These are phyloP conservation scores for Endotricha flammealis DNA, from an alignment of 2,888 invertebrate species.

Conservation along the genomic window DNA sequence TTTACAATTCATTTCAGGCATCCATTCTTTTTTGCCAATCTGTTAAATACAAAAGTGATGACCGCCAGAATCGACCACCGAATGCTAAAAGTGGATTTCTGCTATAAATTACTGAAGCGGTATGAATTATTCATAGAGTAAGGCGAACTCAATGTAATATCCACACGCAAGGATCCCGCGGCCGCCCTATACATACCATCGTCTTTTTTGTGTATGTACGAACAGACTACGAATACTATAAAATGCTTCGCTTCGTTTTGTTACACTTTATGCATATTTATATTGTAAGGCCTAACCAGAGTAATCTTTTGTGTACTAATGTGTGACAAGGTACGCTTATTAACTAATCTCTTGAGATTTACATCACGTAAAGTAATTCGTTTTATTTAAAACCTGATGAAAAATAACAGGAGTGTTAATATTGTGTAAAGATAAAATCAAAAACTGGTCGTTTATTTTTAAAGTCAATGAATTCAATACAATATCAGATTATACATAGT, in stretches of 20 bases:
- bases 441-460: neutral
- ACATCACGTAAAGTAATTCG: no score
- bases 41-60: constrained; percentile 13
- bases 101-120: constrained; percentile 37
- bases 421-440: no score
- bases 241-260: constrained; percentile 1
- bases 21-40: constrained; percentile 10
- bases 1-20: constrained; percentile 4
- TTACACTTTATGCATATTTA: no score
- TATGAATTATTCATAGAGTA: constrained; percentile 39
- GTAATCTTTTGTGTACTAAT: no score
- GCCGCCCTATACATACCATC: constrained; percentile 17
- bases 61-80: constrained; percentile 19
- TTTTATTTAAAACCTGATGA: no score
- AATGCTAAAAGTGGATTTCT: constrained; percentile 36
- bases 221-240: constrained; percentile 9
- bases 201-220: constrained; percentile 17
- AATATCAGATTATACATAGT: constrained; percentile 24
- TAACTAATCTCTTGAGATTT: no score
- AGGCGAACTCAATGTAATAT: constrained; percentile 27
- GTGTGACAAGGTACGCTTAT: no score
- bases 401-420: no score
- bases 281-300: no score
- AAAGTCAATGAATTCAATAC: constrained; percentile 12
- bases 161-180: constrained; percentile 26